A percentile compares a stretch with the other conserved stretches of the same genome.
These are phyloP conservation scores for Leontopithecus rosalia DNA, from an alignment of 2,797 vertebrate species.

Conservation along the genomic window DNA sequence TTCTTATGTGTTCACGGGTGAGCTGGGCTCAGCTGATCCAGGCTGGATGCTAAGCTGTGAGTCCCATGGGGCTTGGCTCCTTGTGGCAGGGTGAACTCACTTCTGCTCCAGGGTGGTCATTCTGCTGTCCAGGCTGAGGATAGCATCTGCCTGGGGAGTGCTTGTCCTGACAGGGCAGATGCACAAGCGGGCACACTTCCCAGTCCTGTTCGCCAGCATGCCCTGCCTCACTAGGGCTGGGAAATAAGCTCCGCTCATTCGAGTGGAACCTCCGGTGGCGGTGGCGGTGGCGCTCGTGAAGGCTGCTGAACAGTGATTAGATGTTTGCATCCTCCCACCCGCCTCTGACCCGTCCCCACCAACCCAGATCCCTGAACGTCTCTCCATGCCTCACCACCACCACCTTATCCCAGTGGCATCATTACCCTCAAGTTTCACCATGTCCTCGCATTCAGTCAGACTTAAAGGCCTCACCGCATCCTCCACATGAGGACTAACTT, in stretches of 20 bases:
- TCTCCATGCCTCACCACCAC: not conserved
- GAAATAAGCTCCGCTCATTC: too few relatives aligned
- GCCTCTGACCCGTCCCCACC: too few relatives aligned
- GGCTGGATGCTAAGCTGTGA: not conserved
- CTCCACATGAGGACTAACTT: not conserved
- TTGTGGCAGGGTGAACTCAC: not conserved
- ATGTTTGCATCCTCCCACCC: not conserved
- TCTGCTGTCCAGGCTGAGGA: not conserved
- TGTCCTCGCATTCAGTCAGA: not conserved
- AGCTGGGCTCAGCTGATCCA: not conserved
- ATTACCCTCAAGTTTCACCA: not conserved
- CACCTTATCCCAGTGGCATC: not conserved
- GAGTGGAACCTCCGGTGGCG: fast-evolving
- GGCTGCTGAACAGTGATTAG: not conserved
- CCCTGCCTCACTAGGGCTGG: fast-evolving
- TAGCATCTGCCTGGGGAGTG: not conserved
- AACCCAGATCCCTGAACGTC: too few relatives aligned
- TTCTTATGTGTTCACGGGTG: not conserved
- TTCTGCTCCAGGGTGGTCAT: not conserved
- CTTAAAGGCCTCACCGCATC: not conserved
- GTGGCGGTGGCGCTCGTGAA: not conserved
- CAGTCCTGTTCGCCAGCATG: fast-evolving
- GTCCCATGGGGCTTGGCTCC: not conserved
- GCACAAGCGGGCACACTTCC: not conserved
- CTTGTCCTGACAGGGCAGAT: not conserved